Evolutionary conservation across 2,113 vertebrate genomes (phyloP).

Genomic region (Archocentrus centrarchus): DNA sequence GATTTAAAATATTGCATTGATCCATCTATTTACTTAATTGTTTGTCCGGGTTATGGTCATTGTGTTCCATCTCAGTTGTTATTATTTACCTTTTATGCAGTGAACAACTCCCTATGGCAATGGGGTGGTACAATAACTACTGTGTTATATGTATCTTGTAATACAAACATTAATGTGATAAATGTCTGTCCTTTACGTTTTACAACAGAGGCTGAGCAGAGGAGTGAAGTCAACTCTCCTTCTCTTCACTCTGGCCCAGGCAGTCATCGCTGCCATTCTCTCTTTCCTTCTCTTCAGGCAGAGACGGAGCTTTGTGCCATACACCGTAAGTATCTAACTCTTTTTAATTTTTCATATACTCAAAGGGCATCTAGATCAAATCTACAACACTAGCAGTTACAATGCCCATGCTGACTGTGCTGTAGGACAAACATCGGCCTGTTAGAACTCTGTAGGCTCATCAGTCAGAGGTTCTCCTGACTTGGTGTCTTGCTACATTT

Average conservation of each 20-base stretch:
- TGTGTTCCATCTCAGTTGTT: not conserved
- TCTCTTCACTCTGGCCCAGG: constrained; percentile 69
- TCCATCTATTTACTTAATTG: not conserved
- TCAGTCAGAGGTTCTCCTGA: too few relatives aligned
- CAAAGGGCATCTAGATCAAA: not conserved
- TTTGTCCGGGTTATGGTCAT: too few relatives aligned
- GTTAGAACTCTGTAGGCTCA: too few relatives aligned
- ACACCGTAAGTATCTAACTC: constrained; percentile 64
- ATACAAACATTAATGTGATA: not conserved
- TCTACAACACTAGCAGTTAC: not conserved
- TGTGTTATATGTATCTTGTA: too few relatives aligned
- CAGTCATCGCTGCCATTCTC: constrained; percentile 57
- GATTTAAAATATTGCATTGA: not conserved
- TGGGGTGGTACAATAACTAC: too few relatives aligned
- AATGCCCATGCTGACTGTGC: not conserved
- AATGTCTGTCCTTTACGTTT: not conserved
- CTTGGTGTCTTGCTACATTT: too few relatives aligned
- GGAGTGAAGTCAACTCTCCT: constrained; percentile 74
- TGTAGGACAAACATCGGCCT: not conserved
- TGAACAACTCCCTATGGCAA: too few relatives aligned
- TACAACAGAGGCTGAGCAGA: constrained; percentile 64
- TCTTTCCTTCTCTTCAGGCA: constrained; percentile 66
- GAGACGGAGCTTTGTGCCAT: constrained; percentile 50
- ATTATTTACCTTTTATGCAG: not conserved
- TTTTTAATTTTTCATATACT: not conserved